Conservation (phyloP, 2,797 vertebrate species). For the Poeciliopsis presidionis region DNA sequence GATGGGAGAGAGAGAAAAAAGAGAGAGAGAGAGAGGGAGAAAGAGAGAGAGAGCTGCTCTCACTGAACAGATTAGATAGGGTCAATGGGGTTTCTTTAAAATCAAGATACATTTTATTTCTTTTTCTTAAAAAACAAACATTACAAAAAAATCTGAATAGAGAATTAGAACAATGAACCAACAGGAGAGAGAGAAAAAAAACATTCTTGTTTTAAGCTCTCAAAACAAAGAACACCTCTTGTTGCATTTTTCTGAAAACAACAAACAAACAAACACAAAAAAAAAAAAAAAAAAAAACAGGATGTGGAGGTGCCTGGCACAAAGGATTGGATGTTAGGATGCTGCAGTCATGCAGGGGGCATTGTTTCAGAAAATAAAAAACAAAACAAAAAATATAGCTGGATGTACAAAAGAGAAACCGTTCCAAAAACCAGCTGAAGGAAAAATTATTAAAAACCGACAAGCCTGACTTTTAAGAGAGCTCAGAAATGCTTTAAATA, state of each 20-base stretch:
- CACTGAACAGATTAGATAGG: constrained; percentile 74
- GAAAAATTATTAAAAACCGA: constrained; percentile 21
- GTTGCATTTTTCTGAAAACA: constrained; percentile 61
- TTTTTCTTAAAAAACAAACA: constrained; percentile 87
- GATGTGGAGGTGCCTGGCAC: constrained; percentile 76
- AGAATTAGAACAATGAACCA: constrained; percentile 80
- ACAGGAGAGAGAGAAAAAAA: constrained; percentile 69
- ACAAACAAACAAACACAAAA: no score
- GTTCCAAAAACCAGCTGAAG: constrained; percentile 33
- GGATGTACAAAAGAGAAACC: constrained; percentile 32
- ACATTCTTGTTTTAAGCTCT: constrained; percentile 74
- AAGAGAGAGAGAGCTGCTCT: constrained; percentile 28
- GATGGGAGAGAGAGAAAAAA: constrained; percentile 23
- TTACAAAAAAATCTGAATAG: constrained; percentile 85
- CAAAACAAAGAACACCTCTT: constrained; percentile 41
- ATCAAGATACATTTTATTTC: constrained; percentile 89
- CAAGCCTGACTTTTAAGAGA: not conserved
- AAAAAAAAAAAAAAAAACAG: not conserved
- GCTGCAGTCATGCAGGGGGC: constrained; percentile 54
- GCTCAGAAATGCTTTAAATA: constrained; percentile 19
- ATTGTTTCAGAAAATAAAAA: not conserved
- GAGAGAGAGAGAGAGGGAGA: not conserved
- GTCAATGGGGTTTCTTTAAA: constrained; percentile 80
- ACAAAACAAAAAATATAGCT: constrained; percentile 6
- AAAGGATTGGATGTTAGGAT: constrained; percentile 70